Conservation (phyloP, 2,888 invertebrate genomes). For the Cheilosia impressa region DNA sequence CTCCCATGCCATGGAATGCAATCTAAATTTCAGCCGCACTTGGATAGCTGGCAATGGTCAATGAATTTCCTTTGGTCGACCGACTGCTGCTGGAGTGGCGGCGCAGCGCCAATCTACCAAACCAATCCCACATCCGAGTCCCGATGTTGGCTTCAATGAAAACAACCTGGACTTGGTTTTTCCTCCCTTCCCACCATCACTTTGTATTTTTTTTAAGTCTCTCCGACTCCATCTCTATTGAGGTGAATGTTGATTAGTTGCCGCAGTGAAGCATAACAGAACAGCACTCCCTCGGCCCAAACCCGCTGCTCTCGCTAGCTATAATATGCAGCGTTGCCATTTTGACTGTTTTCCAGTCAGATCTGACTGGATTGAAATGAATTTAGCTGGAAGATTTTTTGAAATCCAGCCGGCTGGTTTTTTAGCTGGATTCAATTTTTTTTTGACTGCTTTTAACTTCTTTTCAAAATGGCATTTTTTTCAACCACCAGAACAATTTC, state of each 20-base stretch:
- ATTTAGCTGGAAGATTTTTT: too few species aligned
- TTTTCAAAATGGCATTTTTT: too few species aligned
- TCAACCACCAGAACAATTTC: too few species aligned
- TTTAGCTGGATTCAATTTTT: too few species aligned
- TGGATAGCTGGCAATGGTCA: slow-evolving; percentile 39
- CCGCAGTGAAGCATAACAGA: slow-evolving; percentile 60
- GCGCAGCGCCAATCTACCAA: slow-evolving; percentile 13
- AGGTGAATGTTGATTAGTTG: slow-evolving; percentile 62
- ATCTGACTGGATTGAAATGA: too few species aligned
- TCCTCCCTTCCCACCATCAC: slow-evolving; percentile 16
- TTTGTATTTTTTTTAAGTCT: not conserved
- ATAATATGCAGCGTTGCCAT: too few species aligned
- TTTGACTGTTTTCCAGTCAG: too few species aligned
- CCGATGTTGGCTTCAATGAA: slow-evolving; percentile 40
- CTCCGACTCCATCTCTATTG: slow-evolving; percentile 12
- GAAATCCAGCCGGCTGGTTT: too few species aligned
- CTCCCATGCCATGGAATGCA: slow-evolving; percentile 51
- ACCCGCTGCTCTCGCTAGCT: not conserved
- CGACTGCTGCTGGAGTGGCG: slow-evolving; percentile 16
- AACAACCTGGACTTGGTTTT: slow-evolving; percentile 44
- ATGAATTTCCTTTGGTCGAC: slow-evolving; percentile 53
- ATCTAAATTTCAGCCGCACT: slow-evolving; percentile 35
- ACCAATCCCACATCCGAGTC: slow-evolving; percentile 47
- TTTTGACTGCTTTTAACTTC: too few species aligned
- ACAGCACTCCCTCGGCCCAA: slow-evolving; percentile 8